These are phyloP conservation scores for Podilymbus podiceps DNA, from an alignment of 2,113 vertebrate genomes.

Conservation along the genomic window DNA sequence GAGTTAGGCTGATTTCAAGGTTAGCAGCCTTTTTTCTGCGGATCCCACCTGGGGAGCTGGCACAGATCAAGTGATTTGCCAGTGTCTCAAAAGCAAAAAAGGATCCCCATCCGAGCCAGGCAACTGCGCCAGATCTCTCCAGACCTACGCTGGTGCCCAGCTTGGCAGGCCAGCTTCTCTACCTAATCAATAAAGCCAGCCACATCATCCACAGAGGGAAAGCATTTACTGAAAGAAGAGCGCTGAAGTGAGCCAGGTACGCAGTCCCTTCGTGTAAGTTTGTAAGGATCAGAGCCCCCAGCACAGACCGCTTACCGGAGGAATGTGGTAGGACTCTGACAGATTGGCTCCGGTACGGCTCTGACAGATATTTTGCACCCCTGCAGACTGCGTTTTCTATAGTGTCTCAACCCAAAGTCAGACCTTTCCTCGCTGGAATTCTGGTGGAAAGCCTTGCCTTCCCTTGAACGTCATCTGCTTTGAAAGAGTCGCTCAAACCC, in stretches of 20 bases:
- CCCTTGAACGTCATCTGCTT: background rate
- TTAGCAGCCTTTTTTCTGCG: background rate
- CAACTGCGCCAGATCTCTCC: background rate
- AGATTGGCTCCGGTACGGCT: background rate
- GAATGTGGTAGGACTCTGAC: background rate
- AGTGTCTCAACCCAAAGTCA: background rate
- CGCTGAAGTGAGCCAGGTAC: background rate
- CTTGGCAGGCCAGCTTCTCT: background rate
- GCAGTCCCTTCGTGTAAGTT: background rate
- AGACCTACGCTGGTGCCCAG: background rate
- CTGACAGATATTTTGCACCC: background rate
- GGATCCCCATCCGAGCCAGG: background rate
- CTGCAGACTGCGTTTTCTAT: background rate
- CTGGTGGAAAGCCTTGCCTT: background rate
- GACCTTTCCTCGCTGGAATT: background rate
- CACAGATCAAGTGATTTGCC: background rate
- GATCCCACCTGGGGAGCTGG: background rate
- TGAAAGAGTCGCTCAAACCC: background rate
- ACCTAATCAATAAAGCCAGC: background rate
- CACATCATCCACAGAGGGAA: background rate
- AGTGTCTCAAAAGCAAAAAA: background rate
- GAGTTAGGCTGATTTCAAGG: background rate
- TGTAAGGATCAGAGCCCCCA: background rate
- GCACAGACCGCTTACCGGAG: background rate
- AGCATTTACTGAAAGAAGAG: background rate